Evolutionary conservation across 1,140 invertebrate species (phyloP), one percentile per base, ranked within the genome.

Genomic region (Prorops nasuta): DNA sequence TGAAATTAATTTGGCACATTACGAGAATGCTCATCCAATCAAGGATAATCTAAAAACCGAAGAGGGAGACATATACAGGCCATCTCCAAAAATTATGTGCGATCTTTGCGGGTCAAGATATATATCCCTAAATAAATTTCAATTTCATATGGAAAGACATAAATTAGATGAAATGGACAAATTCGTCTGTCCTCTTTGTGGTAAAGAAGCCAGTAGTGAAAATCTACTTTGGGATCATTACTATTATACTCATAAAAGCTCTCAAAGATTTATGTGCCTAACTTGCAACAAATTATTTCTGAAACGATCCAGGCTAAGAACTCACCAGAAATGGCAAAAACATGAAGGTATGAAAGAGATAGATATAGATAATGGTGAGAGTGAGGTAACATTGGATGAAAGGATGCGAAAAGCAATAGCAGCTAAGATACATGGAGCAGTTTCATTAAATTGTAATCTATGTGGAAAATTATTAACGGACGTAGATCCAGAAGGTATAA

Each of bases 71-170:
- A 21, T 21, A 12, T 31, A 21, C 32, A 59, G 42, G 46, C 24
- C 42, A 37, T 45, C 35, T 24, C 20, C 49, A 32, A 63, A 39
- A 18, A 56, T 51, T 12, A n/a, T 39, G 15, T 64, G 61, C 20
- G 19, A 47, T 21, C 17, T 59, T 16, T 64, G 63, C 19, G 63
- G 63, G 17, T 34, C 45, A 18, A 44, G 44, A 22, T 64, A 58
- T 44, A 20, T 56, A 21, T 55, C 49, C 2, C 46, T 53, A 8
- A 9, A 34, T 7, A 63, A 60, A 31, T 64, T 61, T 21, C 47
- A 64, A 14, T 64, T 64, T 51, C 63, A 64, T 7, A 51, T 64
- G 49, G 58, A 64, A 15, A 64, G 63, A 15, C 63, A 64, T 12
- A 55, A 56, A 37, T 40, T 34, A 10, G 39, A 32, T 18, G 47